Conservation (phyloP, 2,113 vertebrate genomes). For the Opisthocomus hoazin region DNA sequence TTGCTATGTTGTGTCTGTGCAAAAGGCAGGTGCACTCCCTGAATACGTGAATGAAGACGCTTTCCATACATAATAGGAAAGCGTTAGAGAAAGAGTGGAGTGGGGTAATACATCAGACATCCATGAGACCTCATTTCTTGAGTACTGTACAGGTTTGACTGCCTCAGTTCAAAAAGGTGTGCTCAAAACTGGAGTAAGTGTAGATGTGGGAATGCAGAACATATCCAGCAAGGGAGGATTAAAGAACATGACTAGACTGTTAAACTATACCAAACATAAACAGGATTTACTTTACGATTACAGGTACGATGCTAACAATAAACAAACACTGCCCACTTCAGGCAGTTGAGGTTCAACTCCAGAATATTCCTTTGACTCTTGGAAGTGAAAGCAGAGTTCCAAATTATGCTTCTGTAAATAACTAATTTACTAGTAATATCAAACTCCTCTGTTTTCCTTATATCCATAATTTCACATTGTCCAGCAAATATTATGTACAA, state of each 20-base stretch:
- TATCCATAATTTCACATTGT: neutral
- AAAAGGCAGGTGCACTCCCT: neutral
- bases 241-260: neutral
- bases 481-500: neutral
- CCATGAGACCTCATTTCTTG: neutral
- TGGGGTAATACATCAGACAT: neutral
- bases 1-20: accelerated
- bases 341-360: neutral
- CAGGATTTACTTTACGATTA: neutral
- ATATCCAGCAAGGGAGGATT: neutral
- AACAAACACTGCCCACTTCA: neutral
- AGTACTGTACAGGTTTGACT: neutral
- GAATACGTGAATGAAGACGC: neutral
- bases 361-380: neutral
- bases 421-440: neutral
- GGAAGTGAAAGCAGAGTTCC: neutral
- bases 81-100: neutral
- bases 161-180: neutral
- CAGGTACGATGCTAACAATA: neutral
- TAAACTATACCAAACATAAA: neutral
- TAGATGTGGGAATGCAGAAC: neutral
- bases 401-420: neutral
- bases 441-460: neutral
- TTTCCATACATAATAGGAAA: neutral
- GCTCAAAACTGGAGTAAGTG: neutral